phyloP scores from a whole-genome alignment of 2,888 invertebrate species.

The Drosophila villosipedis region DNA sequence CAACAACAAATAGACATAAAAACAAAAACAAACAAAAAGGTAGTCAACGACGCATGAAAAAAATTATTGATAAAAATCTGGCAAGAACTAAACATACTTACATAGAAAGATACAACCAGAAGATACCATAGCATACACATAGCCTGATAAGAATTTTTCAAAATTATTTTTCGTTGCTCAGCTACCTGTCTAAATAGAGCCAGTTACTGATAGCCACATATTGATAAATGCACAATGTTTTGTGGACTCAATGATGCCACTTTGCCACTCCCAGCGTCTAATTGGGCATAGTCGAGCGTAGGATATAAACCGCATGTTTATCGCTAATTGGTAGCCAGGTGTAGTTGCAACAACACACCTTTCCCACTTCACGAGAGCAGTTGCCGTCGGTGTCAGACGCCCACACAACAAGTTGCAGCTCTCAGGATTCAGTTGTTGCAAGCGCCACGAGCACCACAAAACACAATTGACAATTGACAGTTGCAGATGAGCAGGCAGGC shows the following conservation, averaged over 20 bases:
- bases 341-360: constrained; percentile 32
- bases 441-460: constrained; percentile 44
- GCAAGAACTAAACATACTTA: constrained; percentile 36
- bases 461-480: constrained; percentile 12
- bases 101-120: constrained; percentile 44
- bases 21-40: constrained; percentile 24
- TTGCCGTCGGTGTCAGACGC: constrained; percentile 58
- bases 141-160: constrained; percentile 60
- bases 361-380: constrained; percentile 13
- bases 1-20: constrained; percentile 17
- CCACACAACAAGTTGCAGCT: constrained; percentile 61
- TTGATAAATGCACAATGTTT: constrained; percentile 14
- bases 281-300: constrained; percentile 52
- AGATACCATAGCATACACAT: constrained; percentile 33
- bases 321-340: constrained; percentile 57
- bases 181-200: constrained; percentile 71
- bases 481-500: background rate
- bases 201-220: constrained; percentile 2
- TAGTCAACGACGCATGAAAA: constrained; percentile 30
- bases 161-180: constrained; percentile 35
- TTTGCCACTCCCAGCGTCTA: constrained; percentile 22
- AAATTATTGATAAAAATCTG: constrained; percentile 59
- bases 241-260: constrained; percentile 26
- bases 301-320: constrained; percentile 43
- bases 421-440: constrained; percentile 35